These are phyloP conservation scores for Masticophis lateralis DNA, from an alignment of 2,797 vertebrate species.

Conservation along the genomic window DNA sequence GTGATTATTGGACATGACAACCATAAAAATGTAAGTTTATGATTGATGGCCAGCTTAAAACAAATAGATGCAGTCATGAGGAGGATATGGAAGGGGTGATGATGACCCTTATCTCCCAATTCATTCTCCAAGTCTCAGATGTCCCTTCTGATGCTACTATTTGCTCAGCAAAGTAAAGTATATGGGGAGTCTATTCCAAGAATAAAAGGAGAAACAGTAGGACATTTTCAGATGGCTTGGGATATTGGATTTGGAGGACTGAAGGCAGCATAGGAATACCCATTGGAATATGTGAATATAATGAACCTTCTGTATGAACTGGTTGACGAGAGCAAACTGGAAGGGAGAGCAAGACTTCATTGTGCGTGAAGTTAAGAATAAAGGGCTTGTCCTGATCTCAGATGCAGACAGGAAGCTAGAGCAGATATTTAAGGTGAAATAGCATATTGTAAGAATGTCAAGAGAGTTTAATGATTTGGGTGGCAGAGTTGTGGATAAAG, in stretches of 20 bases:
- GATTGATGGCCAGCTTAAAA: neutral
- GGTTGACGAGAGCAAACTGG: neutral
- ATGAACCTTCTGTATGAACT: neutral
- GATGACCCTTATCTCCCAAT: neutral
- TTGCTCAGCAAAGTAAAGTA: neutral
- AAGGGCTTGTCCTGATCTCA: neutral
- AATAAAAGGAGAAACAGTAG: neutral
- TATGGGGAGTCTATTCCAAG: neutral
- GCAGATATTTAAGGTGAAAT: neutral
- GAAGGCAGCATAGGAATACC: neutral
- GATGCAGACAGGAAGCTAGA: neutral
- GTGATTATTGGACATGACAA: neutral
- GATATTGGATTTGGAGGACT: neutral
- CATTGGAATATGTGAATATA: neutral
- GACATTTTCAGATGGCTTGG: neutral
- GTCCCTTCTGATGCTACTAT: neutral
- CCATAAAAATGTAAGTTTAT: neutral
- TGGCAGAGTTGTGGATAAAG: neutral
- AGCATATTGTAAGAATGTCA: neutral
- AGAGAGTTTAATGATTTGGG: neutral
- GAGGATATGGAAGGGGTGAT: neutral
- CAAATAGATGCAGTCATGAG: neutral
- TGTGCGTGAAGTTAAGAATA: neutral
- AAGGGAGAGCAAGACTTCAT: neutral
- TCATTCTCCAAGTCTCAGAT: neutral